These are phyloP conservation scores for Hemaris fuciformis DNA, from an alignment of 2,888 invertebrate species.

Conservation along the genomic window DNA sequence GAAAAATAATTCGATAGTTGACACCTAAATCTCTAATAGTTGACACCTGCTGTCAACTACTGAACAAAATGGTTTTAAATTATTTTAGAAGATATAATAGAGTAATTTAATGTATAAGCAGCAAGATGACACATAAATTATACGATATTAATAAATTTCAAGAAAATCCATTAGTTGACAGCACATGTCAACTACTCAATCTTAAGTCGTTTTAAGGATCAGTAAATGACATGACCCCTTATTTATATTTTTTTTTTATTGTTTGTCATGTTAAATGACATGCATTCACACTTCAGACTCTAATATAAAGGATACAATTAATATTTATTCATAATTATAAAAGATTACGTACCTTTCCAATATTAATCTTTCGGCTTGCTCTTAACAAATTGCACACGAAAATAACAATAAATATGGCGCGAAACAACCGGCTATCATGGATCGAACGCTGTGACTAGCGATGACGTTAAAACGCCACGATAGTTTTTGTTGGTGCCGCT, in stretches of 20 bases:
- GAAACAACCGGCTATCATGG: too few relatives aligned
- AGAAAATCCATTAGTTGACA: slow-evolving; percentile 17
- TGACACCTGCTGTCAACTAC: too few relatives aligned
- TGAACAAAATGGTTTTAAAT: too few relatives aligned
- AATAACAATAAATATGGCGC: too few relatives aligned
- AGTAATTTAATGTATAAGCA: too few relatives aligned
- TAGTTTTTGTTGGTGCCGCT: too few relatives aligned
- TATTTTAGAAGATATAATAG: too few relatives aligned
- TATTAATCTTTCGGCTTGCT: slow-evolving; percentile 16
- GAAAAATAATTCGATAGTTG: too few relatives aligned
- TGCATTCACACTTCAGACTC: slow-evolving; percentile 14
- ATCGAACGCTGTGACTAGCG: too few relatives aligned
- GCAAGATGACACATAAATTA: slow-evolving; percentile 10
- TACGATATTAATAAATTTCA: slow-evolving; percentile 7
- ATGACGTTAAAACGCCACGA: too few relatives aligned
- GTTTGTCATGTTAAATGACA: slow-evolving; percentile 10
- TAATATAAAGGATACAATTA: slow-evolving; percentile 15
- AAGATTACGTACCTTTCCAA: slow-evolving; percentile 16
- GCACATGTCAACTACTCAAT: slow-evolving; percentile 16
- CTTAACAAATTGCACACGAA: slow-evolving; percentile 17
- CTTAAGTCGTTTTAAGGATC: slow-evolving; percentile 12
- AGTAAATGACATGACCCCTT: slow-evolving; percentile 14
- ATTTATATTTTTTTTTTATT: slow-evolving; percentile 11
- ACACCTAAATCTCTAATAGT: too few relatives aligned
- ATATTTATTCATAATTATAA: too few relatives aligned